Conservation (phyloP, 1,140 invertebrate genomes). For the Choristoneura fumiferana region DNA sequence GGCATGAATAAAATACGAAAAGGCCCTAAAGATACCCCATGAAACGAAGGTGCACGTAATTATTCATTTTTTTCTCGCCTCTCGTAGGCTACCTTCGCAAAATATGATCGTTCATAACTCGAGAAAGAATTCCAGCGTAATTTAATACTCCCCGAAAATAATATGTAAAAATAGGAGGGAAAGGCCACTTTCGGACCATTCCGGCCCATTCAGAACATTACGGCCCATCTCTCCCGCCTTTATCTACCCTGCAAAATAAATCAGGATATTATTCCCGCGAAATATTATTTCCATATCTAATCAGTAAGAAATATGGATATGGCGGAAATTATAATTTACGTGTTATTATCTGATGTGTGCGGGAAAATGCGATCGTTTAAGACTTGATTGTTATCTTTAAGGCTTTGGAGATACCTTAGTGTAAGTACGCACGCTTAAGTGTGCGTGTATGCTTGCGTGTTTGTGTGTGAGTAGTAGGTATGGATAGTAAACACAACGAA, state of each 20-base stretch:
- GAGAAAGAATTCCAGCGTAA: conserved; percentile 6
- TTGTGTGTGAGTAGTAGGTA: no score
- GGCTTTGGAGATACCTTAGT: no score
- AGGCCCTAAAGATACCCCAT: conserved; percentile 4
- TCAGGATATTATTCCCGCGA: conserved; percentile 18
- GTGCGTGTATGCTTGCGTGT: no score
- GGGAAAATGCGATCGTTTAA: no score
- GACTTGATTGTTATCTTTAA: no score
- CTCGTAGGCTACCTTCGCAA: conserved; percentile 7
- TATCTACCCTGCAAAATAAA: conserved; percentile 19
- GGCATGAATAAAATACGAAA: conserved; percentile 16
- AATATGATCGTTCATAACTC: conserved; percentile 19
- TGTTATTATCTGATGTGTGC: conserved; percentile 6
- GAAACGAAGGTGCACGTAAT: conserved; percentile 1
- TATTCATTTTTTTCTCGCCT: conserved; percentile 18
- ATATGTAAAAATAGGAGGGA: conserved; percentile 20
- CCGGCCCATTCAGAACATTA: conserved; percentile 16
- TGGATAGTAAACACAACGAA: no score
- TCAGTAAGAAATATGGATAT: conserved; percentile 13
- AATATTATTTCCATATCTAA: conserved; percentile 20
- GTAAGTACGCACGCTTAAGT: no score
- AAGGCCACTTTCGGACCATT: conserved; percentile 18
- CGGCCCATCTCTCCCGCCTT: conserved; percentile 15
- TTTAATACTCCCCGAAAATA: conserved; percentile 22
- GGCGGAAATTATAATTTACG: conserved; percentile 20